Evolutionary conservation across 2,113 vertebrate genomes (phyloP).

Genomic region (Odontesthes bonariensis): DNA sequence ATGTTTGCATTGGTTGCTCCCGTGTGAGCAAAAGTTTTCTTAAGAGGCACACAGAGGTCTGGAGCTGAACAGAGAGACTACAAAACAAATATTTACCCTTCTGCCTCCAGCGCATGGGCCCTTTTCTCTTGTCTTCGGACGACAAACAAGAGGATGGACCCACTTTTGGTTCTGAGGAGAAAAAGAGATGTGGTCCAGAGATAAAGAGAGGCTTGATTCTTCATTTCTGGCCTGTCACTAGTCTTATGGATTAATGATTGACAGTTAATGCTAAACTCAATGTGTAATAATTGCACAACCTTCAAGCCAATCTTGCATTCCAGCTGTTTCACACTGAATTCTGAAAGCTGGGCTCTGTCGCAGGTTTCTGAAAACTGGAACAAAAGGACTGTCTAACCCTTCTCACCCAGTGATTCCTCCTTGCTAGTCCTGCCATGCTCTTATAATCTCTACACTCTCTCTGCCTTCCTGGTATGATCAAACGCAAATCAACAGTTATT

Average conservation of each 20-base stretch:
- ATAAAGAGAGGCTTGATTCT: constrained; percentile 21
- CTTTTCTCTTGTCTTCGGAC: constrained; percentile 26
- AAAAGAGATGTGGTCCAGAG: constrained; percentile 21
- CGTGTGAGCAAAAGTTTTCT: constrained; percentile 79
- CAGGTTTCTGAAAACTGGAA: constrained; percentile 17
- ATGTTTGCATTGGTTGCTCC: constrained; percentile 80
- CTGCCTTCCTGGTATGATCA: constrained; percentile 57
- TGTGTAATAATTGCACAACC: constrained; percentile 5
- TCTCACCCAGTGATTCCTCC: constrained; percentile 21
- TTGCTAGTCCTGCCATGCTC: constrained; percentile 36
- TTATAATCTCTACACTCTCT: constrained; percentile 46
- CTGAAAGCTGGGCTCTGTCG: neutral
- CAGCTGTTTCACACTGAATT: neutral
- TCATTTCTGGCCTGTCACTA: constrained; percentile 8
- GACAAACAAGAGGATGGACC: constrained; percentile 51
- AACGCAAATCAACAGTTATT: constrained; percentile 73
- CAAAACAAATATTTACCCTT: constrained; percentile 81
- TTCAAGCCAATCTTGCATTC: neutral
- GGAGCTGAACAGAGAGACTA: constrained; percentile 70
- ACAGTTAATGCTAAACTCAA: constrained; percentile 28
- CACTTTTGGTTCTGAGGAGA: constrained; percentile 45
- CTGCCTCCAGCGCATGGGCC: constrained; percentile 53
- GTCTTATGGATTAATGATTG: constrained; percentile 11
- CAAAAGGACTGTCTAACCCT: constrained; percentile 19
- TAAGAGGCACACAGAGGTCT: constrained; percentile 76